Evolutionary conservation across 2,888 invertebrate species (phyloP), one percentile per base, ranked within the genome.

Genomic region (Smittia sp.): DNA sequence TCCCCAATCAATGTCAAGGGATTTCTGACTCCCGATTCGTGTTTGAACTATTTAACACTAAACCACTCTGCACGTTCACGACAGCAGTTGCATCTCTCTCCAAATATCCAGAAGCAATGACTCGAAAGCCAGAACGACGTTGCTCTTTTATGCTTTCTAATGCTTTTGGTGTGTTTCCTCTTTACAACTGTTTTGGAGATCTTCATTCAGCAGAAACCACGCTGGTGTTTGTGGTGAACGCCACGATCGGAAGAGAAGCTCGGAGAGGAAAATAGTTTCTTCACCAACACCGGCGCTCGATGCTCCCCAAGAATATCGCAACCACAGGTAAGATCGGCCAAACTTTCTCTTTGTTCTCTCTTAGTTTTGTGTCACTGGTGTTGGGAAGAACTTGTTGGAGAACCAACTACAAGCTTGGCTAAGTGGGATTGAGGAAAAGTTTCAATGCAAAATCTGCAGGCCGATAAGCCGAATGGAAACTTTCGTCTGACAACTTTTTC

Each of bases 111-210:
- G 46, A 24, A 68, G 82, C 82, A 82, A 82, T 82, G 82, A 81
- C 83, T 82, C 80, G 82, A 80, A 81, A 80, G 80, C 80, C 78
- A 73, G 78, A 78, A 79, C 80, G 79, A 79, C 78, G 78, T 79
- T 79, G 79, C 81, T 82, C 82, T 82, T 82, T 83, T 82, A 83
- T 82, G 83, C 81, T 81, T 82, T 80, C 77, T 75, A 75, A 32
- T 46, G 11, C 46, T 46, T 46, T 15, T 46, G 46, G 2, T 46
- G 11, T n/a, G n/a, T 46, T 11, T 11, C n/a, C 15, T 11, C n/a
- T 46, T 46, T 3, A 46, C 2, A 46, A 46, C 11, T n/a, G n/a
- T 15, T 32, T 32, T 32, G 32, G 9, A 32, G 9, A 32, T 32
- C 32, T 32, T 32, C 32, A 32, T 32, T 32, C 32, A 32, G 32